Conservation (phyloP, 2,113 vertebrate species). For the Calyptomena viridis region DNA sequence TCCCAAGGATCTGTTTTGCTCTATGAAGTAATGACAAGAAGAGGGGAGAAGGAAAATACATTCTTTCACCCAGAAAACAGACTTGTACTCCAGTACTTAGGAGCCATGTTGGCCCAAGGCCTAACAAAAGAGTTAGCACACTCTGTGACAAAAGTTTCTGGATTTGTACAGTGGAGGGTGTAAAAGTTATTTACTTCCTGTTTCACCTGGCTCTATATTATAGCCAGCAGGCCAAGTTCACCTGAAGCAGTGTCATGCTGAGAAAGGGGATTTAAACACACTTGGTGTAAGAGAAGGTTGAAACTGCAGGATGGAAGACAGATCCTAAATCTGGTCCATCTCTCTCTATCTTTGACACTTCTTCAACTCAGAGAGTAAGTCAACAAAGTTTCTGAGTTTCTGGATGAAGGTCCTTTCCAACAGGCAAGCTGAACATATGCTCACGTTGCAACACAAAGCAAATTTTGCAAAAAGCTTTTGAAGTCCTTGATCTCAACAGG, state of each 20-base stretch:
- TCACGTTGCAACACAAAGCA: slow-evolving; percentile 10
- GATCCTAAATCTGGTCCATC: background rate
- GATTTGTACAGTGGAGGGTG: background rate
- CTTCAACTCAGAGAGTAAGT: background rate
- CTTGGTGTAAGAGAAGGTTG: background rate
- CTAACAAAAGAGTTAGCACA: slow-evolving; percentile 1
- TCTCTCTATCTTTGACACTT: background rate
- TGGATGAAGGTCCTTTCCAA: background rate
- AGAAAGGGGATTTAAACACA: slow-evolving; percentile 18
- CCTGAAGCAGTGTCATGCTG: background rate
- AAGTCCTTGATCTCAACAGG: background rate
- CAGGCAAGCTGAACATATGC: background rate
- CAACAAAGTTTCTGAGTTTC: slow-evolving; percentile 5
- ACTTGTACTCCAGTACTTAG: background rate
- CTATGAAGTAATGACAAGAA: slow-evolving; percentile 36
- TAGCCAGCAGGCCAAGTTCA: background rate
- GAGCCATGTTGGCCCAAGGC: background rate
- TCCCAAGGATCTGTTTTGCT: slow-evolving; percentile 47
- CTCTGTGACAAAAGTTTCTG: background rate
- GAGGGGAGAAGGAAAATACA: background rate
- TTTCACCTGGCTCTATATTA: background rate
- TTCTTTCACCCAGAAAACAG: slow-evolving; percentile 56
- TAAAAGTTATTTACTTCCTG: slow-evolving; percentile 12
- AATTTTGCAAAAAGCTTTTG: background rate
- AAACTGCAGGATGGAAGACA: background rate